Conservation (phyloP, 2,888 invertebrate genomes). For the Gryllus longicercus region DNA sequence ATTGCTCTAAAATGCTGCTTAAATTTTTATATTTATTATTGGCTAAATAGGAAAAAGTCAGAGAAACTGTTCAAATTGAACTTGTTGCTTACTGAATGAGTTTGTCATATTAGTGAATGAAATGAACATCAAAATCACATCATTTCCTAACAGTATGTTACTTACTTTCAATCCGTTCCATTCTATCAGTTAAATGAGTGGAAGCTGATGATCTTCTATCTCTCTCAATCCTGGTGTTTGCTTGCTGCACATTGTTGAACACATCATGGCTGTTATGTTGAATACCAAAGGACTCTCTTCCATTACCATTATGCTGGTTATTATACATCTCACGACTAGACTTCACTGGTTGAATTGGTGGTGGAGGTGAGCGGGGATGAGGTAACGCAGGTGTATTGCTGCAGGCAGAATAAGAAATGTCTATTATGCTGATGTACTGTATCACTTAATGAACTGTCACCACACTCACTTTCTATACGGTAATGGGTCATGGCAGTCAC, state of each 20-base stretch:
- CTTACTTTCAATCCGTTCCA: slow-evolving; percentile 56
- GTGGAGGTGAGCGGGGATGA: slow-evolving; percentile 62
- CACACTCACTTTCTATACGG: background rate
- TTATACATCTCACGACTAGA: slow-evolving; percentile 47
- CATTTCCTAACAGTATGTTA: slow-evolving; percentile 18
- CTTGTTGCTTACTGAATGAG: too few species aligned
- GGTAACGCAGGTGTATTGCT: slow-evolving; percentile 45
- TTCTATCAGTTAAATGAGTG: slow-evolving; percentile 67
- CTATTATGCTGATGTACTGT: background rate
- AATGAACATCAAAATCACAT: too few species aligned
- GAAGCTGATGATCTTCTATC: slow-evolving; percentile 55
- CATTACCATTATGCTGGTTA: slow-evolving; percentile 40
- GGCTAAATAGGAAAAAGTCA: too few species aligned
- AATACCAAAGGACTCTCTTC: slow-evolving; percentile 38
- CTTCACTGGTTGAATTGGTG: slow-evolving; percentile 60
- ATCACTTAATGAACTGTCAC: background rate
- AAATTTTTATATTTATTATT: too few species aligned
- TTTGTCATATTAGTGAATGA: too few species aligned
- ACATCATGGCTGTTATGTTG: slow-evolving; percentile 28
- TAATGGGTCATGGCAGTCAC: background rate
- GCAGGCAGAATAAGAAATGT: slow-evolving; percentile 26
- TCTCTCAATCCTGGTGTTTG: slow-evolving; percentile 32
- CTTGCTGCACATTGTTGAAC: slow-evolving; percentile 31
- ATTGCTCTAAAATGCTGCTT: too few species aligned
- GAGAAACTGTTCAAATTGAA: too few species aligned